Conservation (phyloP, 2,797 vertebrate species). For the Enteromius mattozi region DNA sequence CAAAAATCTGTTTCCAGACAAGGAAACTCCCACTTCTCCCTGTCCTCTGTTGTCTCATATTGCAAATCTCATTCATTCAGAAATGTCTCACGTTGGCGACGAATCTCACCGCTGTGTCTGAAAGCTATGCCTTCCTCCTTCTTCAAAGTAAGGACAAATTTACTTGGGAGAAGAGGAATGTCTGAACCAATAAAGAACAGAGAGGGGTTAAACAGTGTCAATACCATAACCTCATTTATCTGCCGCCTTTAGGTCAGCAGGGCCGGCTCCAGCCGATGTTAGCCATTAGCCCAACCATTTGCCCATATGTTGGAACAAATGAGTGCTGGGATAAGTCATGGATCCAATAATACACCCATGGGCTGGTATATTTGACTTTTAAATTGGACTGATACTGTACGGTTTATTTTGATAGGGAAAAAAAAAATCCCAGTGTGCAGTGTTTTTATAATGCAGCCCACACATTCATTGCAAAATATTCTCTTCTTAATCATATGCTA, state of each 20-base stretch:
- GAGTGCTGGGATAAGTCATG: constrained; percentile 36
- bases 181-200: constrained; percentile 54
- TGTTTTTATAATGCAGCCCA: constrained; percentile 2
- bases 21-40: constrained; percentile 4
- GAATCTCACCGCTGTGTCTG: constrained; percentile 68
- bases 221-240: constrained; percentile 20
- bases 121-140: constrained; percentile 64
- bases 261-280: background rate
- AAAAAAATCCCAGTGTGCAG: background rate
- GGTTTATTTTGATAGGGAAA: background rate
- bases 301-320: constrained; percentile 20
- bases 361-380: constrained; percentile 11
- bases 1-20: constrained; percentile 18
- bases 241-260: constrained; percentile 3
- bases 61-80: constrained; percentile 69
- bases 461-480: background rate
- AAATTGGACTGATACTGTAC: background rate
- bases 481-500: background rate
- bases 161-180: constrained; percentile 51
- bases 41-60: constrained; percentile 47
- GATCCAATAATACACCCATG: constrained; percentile 33
- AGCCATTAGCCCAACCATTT: constrained; percentile 1
- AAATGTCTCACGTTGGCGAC: constrained; percentile 71
- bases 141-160: constrained; percentile 65
- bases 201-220: constrained; percentile 31